Conservation (phyloP, 2,113 vertebrate species). For the Globicephala melas region DNA sequence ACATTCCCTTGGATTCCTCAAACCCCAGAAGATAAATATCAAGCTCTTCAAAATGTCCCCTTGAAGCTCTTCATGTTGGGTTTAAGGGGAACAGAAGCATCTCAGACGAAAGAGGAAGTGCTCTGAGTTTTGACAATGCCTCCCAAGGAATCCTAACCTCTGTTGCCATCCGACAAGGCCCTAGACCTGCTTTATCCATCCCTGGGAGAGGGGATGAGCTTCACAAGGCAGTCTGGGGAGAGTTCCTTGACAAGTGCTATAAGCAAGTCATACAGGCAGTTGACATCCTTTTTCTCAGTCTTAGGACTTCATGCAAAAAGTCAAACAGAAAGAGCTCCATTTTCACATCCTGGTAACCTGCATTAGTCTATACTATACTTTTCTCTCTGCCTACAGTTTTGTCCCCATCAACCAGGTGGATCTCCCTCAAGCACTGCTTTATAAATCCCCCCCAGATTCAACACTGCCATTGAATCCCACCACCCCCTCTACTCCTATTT, state of each 20-base stretch:
- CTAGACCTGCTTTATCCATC: background rate
- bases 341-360: background rate
- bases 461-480: background rate
- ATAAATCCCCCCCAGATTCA: background rate
- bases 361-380: background rate
- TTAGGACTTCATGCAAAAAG: background rate
- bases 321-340: background rate
- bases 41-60: background rate
- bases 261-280: background rate
- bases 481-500: background rate
- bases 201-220: fast-evolving
- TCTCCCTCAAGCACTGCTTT: background rate
- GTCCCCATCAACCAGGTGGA: background rate
- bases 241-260: background rate
- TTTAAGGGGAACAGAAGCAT: background rate
- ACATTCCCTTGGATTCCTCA: background rate
- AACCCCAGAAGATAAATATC: background rate
- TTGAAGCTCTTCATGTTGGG: background rate
- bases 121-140: no score
- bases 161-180: fast-evolving
- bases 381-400: background rate
- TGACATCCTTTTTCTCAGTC: background rate
- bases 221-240: background rate
- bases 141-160: background rate
- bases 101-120: background rate